Base-by-base conservation (phyloP, 2,113 vertebrate species). In the Jaculus jaculus region DNA sequence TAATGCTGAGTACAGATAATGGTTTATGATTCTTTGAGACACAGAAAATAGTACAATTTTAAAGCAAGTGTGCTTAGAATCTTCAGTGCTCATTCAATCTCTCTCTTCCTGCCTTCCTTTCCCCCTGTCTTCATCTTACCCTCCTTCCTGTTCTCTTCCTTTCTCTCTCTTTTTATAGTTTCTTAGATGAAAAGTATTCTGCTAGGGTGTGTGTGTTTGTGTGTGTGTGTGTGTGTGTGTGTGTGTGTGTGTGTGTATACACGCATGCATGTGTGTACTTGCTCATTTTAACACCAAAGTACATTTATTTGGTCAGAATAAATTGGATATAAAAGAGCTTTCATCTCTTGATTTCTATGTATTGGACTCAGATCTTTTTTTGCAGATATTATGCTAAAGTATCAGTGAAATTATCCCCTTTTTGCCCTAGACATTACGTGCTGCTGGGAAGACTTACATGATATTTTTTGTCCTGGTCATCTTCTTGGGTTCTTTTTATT, bases 381-480 rank as follows among this genome's bases (percentile, higher is more conserved):
- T 68, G 37, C 21, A 2, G 11, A 34, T 20, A 81, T 42, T 83
- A 82, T 58, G 72, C 65, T 79, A 89, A 94, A 39, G 89, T 11
- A 96, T 9, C 71, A 16, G 87, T 89, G 20, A 80, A 37, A 84
- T 32, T 88, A 39, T 84, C 34, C 23, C 84, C 81, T 90, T 96
- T 94, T 58, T 34, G 7, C 90, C 96, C 58, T 93, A 99, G 99
- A 99, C 99, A 0, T 97, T 99, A 11, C 98, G 99, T 94, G 99
- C 98, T 79, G 97, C 99, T 95, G 99, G 99, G 66, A 99, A 99
- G 94, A 99, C 98, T 82, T 99, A 99, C 97, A 99, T 99, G 99
- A 97, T 99, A 71, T 99, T 99, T 97, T 99, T 99, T 94, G 98
- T 99, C 77, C 95, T 99, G 97, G 99, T 99, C n/a, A 99, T 99